These are phyloP conservation scores for Misgurnus mizolepis DNA, from an alignment of 2,113 vertebrate genomes.

Conservation along the genomic window DNA sequence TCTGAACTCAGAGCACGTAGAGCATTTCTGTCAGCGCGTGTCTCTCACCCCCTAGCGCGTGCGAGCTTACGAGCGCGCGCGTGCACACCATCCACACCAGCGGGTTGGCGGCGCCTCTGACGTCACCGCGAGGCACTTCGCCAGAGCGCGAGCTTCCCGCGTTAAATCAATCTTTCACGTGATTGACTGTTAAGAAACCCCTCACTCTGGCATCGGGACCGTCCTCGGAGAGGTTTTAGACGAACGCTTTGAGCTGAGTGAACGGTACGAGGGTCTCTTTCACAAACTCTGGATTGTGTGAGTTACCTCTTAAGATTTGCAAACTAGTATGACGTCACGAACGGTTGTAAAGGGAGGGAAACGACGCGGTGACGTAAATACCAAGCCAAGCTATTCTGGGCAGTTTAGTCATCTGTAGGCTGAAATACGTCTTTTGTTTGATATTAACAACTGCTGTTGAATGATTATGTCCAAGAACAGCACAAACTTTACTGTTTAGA, in stretches of 20 bases:
- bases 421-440: too few relatives aligned
- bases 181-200: slow-evolving; percentile 26
- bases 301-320: neutral
- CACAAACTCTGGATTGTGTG: neutral
- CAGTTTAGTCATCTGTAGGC: too few relatives aligned
- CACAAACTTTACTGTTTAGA: too few relatives aligned
- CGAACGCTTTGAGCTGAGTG: slow-evolving; percentile 6
- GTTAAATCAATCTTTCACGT: slow-evolving; percentile 33
- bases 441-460: too few relatives aligned
- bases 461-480: too few relatives aligned
- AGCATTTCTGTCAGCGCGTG: slow-evolving; percentile 25
- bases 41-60: neutral
- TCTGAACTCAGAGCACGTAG: slow-evolving; percentile 49
- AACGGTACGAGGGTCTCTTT: neutral
- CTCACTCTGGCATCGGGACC: neutral
- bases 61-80: neutral
- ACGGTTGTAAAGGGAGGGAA: too few relatives aligned
- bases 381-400: too few relatives aligned
- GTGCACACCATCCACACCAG: neutral
- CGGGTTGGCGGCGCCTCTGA: neutral
- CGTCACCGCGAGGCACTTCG: slow-evolving; percentile 15
- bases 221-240: neutral
- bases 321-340: neutral
- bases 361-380: too few relatives aligned
- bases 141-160: slow-evolving; percentile 14